Evolutionary conservation across 2,797 vertebrate genomes (phyloP), one percentile per base, ranked within the genome.

Genomic region (Clamator glandarius): DNA sequence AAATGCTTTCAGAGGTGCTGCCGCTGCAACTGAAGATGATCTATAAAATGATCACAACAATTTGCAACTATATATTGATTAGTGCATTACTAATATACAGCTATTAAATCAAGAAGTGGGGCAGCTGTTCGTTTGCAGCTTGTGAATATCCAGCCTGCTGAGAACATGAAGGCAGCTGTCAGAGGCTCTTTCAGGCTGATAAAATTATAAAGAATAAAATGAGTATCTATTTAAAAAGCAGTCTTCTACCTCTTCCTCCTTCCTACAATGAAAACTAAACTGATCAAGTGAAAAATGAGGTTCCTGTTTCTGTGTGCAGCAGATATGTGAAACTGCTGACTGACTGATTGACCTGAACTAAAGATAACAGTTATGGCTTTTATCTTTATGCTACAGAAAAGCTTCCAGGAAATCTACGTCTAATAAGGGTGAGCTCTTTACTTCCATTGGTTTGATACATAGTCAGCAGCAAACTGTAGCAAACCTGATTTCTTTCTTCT

Each of bases 41-140:
- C 90, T 88, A 72, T 87, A 35, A 48, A 96, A 73, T 69, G 59
- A 89, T 83, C 80, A 82, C 51, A 95, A 89, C 18, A 84, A 83
- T 94, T 96, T 96, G 26, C 54, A 96, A 96, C 95, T 87, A 86
- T 15, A 64, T 92, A 94, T 72, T 91, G 78, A 95, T 96, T 85
- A 92, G 15, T 11, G 23, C 33, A 28, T 68, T 89, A 21, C 51
- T 83, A 84, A 95, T 87, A 90, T 23, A 26, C 39, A 58, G 7
- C 29, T 78, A 91, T 84, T 72, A 96, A 94, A 84, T 62, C 52
- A 91, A 80, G 25, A 61, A 44, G 23, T 16, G 23, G 5, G 24
- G 25, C 33, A 89, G 62, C 70, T 94, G 78, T 35, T 95, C 8
- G 28, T 11, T 78, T 80, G 50, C 24, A 46, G 35, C 24, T 41